Evolutionary conservation across 1,140 invertebrate genomes (phyloP), one percentile per base, ranked within the genome.

Genomic region (Hylyphantes graminicola): DNA sequence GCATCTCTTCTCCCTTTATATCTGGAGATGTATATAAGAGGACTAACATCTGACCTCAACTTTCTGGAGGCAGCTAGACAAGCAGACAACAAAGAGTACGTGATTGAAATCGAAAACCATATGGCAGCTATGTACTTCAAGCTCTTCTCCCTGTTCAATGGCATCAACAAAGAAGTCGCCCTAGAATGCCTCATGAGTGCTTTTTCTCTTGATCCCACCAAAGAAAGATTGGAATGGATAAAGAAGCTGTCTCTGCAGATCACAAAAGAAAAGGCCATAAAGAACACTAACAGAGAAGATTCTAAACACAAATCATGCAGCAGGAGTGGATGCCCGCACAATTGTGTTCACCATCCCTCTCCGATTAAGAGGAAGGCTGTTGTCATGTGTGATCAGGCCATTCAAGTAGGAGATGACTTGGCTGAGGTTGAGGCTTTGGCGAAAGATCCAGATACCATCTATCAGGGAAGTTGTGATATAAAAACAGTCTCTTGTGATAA

Each of bases 121-220:
- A 79, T 86, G 85, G 85, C 85, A 78, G 57, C 76, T 53, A 79
- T 86, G 73, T 86, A 83, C 55, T 64, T 64, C 17, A 86, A 86
- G 70, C 8, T 86, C 19, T 79, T 64, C 15, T 65, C 82, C 10
- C 53, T 86, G 13, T 86, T 86, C 54, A 65, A 64, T 73, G 35
- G 21, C 7, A 73, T 80, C 21, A 74, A 84, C 17, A 75, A 86
- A 13, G 80, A 86, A 63, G 65, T 86, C 21, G 70, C 85, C 50
- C 35, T 80, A 13, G 85, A 86, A 76, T 86, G 85, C n/a, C 21
- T 86, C 12, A 51, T 86, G 64, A 86, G 85, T 64, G 21, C 80
- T 15, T 86, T 86, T 59, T 80, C 76, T 13, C 19, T 86, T 17
- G 79, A 83, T 48, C 85, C 85, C 50, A 75, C 80, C 8, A 65